phyloP scores from a whole-genome alignment of 23 tunicate species.

The Trididemnum nubilum region DNA sequence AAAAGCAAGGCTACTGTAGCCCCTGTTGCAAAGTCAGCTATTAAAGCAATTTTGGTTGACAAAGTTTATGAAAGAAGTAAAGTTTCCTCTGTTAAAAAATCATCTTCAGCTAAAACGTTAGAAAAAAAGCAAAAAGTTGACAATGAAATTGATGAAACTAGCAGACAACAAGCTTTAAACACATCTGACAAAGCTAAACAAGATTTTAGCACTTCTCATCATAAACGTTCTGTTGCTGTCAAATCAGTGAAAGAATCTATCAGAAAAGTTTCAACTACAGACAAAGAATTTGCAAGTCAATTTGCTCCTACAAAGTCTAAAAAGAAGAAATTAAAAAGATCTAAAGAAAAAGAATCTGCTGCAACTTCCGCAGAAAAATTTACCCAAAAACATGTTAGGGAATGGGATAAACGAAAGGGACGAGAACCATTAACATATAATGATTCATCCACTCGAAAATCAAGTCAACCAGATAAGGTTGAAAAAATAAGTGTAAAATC shows the following conservation, averaged over 20 bases:
- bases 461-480: background rate
- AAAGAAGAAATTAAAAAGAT: constrained; percentile 32
- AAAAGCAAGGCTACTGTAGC: background rate
- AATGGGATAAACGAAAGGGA: constrained; percentile 18
- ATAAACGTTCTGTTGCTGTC: constrained; percentile 18
- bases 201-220: background rate
- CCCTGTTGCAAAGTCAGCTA: background rate
- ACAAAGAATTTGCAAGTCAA: constrained; percentile 12
- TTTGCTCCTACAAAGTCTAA: constrained; percentile 19
- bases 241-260: background rate
- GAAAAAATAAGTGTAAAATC: constrained; percentile 1
- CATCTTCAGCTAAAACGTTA: background rate
- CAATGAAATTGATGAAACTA: too few relatives aligned
- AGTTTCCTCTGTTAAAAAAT: background rate
- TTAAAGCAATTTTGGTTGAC: background rate
- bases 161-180: background rate
- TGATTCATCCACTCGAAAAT: background rate
- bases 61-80: background rate
- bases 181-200: background rate
- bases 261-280: background rate
- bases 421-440: background rate
- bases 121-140: background rate
- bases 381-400: constrained; percentile 15
- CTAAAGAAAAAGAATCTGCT: constrained; percentile 5
- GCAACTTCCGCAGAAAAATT: background rate